Percentiles rank a stretch among this genome's conserved stretches.
Evolutionary conservation across 2,888 invertebrate genomes (phyloP).

Genomic region (Pterostichus niger): DNA sequence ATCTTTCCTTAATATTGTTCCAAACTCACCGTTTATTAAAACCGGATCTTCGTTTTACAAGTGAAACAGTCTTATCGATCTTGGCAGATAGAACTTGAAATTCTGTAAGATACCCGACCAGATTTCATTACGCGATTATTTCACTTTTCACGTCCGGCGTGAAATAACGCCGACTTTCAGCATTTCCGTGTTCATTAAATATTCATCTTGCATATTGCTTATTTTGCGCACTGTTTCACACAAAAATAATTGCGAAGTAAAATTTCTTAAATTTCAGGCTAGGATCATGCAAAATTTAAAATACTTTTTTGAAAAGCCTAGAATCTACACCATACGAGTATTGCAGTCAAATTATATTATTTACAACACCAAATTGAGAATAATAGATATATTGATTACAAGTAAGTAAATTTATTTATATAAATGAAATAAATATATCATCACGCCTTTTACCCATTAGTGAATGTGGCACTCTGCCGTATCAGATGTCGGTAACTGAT

Average conservation of each 20-base stretch:
- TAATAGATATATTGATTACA: no score
- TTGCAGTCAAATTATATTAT: no score
- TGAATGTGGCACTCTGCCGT: no score
- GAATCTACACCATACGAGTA: no score
- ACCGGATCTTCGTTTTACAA: neutral
- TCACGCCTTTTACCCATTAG: no score
- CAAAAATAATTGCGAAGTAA: conserved; percentile 21
- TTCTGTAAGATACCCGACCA: conserved; percentile 35
- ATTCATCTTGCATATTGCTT: conserved; percentile 48
- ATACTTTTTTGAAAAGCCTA: neutral
- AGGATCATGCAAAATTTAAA: neutral
- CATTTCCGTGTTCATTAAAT: conserved; percentile 29
- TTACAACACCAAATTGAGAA: no score
- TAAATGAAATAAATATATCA: no score
- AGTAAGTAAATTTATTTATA: no score
- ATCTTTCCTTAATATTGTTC: neutral
- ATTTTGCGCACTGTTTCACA: conserved; percentile 42
- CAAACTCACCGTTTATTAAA: conserved; percentile 10
- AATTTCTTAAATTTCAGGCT: neutral
- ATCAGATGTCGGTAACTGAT: no score
- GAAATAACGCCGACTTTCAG: conserved; percentile 17
- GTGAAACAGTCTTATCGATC: conserved; percentile 29
- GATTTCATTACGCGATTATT: conserved; percentile 48
- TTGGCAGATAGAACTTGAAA: conserved; percentile 41
- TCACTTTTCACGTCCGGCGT: conserved; percentile 42